Evolutionary conservation across 2,797 vertebrate genomes (phyloP).

Genomic region (Netta rufina): DNA sequence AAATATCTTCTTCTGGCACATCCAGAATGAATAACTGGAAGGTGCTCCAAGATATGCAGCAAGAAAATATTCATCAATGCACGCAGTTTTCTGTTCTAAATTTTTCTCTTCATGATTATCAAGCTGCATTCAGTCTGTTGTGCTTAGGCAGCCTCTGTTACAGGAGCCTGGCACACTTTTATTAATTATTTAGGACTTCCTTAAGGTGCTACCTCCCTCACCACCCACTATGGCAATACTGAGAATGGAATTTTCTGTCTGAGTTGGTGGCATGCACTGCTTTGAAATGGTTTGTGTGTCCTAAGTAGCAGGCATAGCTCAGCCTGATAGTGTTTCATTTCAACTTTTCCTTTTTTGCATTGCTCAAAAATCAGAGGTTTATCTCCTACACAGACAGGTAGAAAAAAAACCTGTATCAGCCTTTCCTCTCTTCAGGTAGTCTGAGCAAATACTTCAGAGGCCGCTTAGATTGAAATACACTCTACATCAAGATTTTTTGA

Average conservation of each 20-base stretch:
- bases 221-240: neutral
- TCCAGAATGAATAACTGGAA: neutral
- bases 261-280: neutral
- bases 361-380: neutral
- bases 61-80: neutral
- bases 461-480: neutral
- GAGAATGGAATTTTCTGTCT: neutral
- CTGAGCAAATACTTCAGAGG: neutral
- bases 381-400: neutral
- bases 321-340: neutral
- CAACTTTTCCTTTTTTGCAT: neutral
- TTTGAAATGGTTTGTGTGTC: neutral
- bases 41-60: neutral
- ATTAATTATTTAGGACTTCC: neutral
- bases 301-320: neutral
- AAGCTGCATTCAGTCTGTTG: neutral
- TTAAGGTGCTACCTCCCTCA: fast-evolving
- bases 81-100: neutral
- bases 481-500: neutral
- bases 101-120: neutral
- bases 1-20: neutral
- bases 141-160: neutral
- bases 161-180: neutral
- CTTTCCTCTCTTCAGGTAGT: neutral
- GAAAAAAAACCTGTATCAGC: neutral